Percentiles rank a stretch among this genome's conserved stretches.
phyloP scores from a whole-genome alignment of 2,888 invertebrate genomes.

The Parasteatoda lunata region DNA sequence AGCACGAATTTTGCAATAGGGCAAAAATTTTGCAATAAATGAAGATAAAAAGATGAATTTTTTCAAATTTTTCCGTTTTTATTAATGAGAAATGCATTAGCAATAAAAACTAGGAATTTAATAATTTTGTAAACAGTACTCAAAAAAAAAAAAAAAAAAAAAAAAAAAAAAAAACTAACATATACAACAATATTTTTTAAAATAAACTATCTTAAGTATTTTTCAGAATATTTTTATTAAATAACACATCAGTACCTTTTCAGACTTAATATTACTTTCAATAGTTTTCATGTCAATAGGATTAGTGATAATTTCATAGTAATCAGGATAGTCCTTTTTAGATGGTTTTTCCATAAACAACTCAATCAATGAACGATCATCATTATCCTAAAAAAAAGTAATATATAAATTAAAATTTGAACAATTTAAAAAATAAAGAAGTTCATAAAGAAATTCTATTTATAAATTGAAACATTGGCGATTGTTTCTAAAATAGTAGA shows the following conservation, averaged over 20 bases:
- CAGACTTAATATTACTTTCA: constrained; percentile 88
- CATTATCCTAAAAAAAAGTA: constrained; percentile 78
- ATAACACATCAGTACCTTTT: constrained; percentile 75
- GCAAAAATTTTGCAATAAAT: no score
- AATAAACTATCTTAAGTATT: not conserved
- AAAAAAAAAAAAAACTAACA: not conserved
- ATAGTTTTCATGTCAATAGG: constrained; percentile 97
- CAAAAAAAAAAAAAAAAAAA: not conserved
- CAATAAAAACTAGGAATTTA: not conserved
- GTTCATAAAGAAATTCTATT: no score
- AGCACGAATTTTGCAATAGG: no score
- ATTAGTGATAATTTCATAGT: constrained; percentile 93
- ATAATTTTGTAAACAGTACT: not conserved
- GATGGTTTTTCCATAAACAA: constrained; percentile 98
- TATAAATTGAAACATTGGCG: no score
- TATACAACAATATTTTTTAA: not conserved
- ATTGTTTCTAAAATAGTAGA: no score
- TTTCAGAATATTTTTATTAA: not conserved
- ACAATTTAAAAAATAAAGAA: constrained; percentile 10
- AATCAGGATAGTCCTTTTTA: constrained; percentile 94
- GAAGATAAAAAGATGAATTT: no score
- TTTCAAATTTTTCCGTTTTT: no score
- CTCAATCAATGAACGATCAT: constrained; percentile 89
- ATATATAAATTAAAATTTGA: not conserved
- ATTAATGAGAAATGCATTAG: not conserved